These are phyloP conservation scores for Buphagus erythrorhynchus DNA, from an alignment of 2,797 vertebrate species.

Conservation along the genomic window DNA sequence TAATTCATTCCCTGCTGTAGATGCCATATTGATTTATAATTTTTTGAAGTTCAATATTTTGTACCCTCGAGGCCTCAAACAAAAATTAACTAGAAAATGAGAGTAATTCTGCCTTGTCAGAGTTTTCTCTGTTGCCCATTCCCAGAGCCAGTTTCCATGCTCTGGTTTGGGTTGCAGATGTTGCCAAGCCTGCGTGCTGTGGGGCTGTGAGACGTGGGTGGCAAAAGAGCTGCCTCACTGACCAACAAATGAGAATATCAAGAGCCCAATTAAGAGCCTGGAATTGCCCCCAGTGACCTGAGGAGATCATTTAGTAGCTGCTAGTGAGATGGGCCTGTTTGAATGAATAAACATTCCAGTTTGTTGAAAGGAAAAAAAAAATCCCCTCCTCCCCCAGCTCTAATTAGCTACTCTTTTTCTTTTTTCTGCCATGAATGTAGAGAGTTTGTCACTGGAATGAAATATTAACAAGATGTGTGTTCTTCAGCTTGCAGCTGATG, in stretches of 20 bases:
- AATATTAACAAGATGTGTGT: neutral
- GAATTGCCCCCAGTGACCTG: slow-evolving; percentile 28
- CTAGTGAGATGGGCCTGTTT: neutral
- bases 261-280: slow-evolving; percentile 29
- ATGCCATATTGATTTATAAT: slow-evolving; percentile 20
- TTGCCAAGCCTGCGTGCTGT: neutral
- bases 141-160: neutral
- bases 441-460: neutral
- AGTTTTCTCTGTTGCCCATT: neutral
- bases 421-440: neutral
- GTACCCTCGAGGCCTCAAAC: neutral
- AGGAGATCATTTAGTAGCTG: neutral
- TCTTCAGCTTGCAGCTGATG: neutral
- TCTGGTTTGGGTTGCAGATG: neutral
- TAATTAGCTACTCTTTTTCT: neutral
- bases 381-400: neutral
- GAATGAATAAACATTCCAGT: slow-evolving; percentile 25
- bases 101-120: neutral
- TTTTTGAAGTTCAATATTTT: slow-evolving; percentile 33
- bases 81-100: neutral
- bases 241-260: slow-evolving; percentile 37
- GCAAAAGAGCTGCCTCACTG: slow-evolving; percentile 31
- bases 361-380: neutral
- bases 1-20: neutral
- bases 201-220: neutral